phyloP scores from a whole-genome alignment of 2,113 vertebrate genomes.

The Propithecus coquereli region DNA sequence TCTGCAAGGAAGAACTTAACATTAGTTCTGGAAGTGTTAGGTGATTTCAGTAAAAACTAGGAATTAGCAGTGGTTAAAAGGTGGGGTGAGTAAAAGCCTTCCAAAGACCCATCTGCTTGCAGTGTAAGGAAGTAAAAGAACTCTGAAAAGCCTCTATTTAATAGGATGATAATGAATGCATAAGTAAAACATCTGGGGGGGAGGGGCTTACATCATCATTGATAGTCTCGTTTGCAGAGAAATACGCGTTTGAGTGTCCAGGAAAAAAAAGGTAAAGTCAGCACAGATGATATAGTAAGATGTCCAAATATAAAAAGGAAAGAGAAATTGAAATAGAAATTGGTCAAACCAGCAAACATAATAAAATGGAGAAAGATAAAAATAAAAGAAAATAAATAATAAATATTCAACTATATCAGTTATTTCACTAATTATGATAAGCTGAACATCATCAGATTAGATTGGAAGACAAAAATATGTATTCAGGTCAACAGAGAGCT shows the following conservation, averaged over 20 bases:
- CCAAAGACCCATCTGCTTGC: not conserved
- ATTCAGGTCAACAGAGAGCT: not conserved
- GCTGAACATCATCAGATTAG: not conserved
- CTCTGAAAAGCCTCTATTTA: not conserved
- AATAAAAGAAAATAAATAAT: not conserved
- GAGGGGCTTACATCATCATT: accelerated
- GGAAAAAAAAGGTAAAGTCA: not conserved
- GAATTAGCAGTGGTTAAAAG: not conserved
- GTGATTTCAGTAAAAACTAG: not conserved
- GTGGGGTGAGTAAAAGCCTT: not conserved
- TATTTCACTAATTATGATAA: not conserved
- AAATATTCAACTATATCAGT: not conserved
- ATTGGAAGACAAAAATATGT: conserved; percentile 11
- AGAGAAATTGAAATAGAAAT: not conserved
- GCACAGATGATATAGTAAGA: not conserved
- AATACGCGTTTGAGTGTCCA: not conserved
- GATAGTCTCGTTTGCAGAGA: not conserved
- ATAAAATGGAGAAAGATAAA: not conserved
- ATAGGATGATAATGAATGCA: not conserved
- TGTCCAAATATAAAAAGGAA: not conserved
- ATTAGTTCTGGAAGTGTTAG: not conserved
- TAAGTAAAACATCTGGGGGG: not conserved
- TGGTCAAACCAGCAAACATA: not conserved
- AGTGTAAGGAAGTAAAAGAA: not conserved
- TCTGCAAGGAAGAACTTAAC: not conserved